Percentiles rank a stretch among this genome's conserved stretches.
Evolutionary conservation across 2,888 invertebrate species (phyloP).

Genomic region (Chrysotoxum bicinctum): DNA sequence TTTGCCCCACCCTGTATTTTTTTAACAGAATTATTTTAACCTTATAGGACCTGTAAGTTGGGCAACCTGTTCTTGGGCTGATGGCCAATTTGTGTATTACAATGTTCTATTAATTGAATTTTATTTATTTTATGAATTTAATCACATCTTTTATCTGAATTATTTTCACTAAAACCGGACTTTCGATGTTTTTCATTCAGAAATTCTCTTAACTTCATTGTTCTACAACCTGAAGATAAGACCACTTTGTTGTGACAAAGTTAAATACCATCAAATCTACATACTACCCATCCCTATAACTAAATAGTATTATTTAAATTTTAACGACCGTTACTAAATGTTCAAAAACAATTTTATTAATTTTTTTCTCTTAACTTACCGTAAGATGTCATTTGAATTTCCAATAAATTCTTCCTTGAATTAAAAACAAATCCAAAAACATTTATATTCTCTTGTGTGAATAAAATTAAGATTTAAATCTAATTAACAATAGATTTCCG

Average conservation of each 20-base stretch:
- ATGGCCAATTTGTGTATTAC: too few relatives aligned
- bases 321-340: conserved; percentile 39
- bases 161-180: background rate
- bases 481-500: conserved; percentile 66
- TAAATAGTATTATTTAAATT: conserved; percentile 3
- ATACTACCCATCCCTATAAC: background rate
- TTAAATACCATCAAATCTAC: background rate
- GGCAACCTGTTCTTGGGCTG: too few relatives aligned
- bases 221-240: background rate
- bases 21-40: too few relatives aligned
- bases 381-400: conserved; percentile 41
- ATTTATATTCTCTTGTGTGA: conserved; percentile 23
- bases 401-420: conserved; percentile 51
- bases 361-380: conserved; percentile 21
- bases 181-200: background rate
- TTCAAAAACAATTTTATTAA: conserved; percentile 37
- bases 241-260: conserved; percentile 19
- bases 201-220: background rate
- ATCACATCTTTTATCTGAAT: too few relatives aligned
- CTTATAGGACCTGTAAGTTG: too few relatives aligned
- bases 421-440: conserved; percentile 11
- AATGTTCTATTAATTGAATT: too few relatives aligned
- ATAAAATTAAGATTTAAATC: conserved; percentile 68
- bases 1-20: too few relatives aligned
- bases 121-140: too few relatives aligned